Evolutionary conservation across 2,797 vertebrate species (phyloP).

Genomic region (Catostomus latipinnis): DNA sequence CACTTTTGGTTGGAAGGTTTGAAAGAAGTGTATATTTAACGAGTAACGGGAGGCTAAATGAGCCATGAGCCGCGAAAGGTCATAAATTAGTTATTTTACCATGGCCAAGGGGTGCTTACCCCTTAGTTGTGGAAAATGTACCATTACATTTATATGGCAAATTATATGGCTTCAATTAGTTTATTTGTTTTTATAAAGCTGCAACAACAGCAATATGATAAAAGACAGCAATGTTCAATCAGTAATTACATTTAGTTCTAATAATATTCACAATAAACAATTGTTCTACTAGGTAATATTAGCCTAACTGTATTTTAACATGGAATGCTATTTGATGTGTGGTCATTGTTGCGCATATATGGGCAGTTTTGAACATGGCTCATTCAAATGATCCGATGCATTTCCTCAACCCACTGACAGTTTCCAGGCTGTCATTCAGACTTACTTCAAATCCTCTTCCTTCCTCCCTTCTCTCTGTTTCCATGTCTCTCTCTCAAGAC

Average conservation of each 20-base stretch:
- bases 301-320: too few species aligned
- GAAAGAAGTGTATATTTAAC: not conserved
- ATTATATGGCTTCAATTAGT: too few species aligned
- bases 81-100: not conserved
- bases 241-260: not conserved
- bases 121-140: too few species aligned
- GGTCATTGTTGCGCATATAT: too few species aligned
- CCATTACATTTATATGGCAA: too few species aligned
- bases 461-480: slow-evolving; percentile 59
- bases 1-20: not conserved
- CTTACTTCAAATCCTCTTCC: slow-evolving; percentile 48
- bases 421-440: not conserved
- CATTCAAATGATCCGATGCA: not conserved
- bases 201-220: too few species aligned
- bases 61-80: too few species aligned
- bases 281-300: not conserved
- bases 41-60: not conserved
- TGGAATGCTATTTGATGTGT: too few species aligned
- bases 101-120: not conserved
- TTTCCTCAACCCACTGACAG: too few species aligned
- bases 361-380: not conserved
- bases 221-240: not conserved
- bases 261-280: not conserved
- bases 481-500: slow-evolving; percentile 64
- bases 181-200: too few species aligned